A percentile compares a stretch with the other conserved stretches of the same genome.
phyloP scores from a whole-genome alignment of 2,888 invertebrate species.

The Sipha maydis region DNA sequence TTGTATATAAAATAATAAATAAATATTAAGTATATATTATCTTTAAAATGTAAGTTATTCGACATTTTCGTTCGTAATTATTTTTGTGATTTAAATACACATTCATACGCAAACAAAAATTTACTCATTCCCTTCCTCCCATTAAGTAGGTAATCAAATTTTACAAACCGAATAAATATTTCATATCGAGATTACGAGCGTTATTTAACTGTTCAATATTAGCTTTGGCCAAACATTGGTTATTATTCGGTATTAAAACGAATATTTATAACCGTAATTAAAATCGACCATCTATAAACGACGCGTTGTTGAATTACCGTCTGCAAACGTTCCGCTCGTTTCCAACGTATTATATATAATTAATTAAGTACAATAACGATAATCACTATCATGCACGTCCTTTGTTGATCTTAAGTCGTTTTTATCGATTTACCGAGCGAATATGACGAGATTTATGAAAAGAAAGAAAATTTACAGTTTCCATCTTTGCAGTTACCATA shows the following conservation, averaged over 20 bases:
- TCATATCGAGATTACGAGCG: background rate
- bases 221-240: slow-evolving; percentile 14
- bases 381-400: background rate
- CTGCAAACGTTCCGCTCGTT: background rate
- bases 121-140: no score
- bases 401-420: no score
- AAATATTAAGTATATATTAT: no score
- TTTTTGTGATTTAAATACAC: no score
- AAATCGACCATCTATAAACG: background rate
- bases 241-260: background rate
- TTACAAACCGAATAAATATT: background rate
- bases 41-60: no score
- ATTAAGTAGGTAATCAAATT: no score
- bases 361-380: background rate
- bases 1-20: no score
- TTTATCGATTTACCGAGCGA: background rate
- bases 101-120: no score
- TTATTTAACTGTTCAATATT: background rate
- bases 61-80: no score
- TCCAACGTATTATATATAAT: background rate
- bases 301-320: background rate
- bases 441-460: background rate
- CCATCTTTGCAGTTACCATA: no score
- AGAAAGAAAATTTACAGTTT: background rate
- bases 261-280: slow-evolving; percentile 16